Evolutionary conservation across 1,140 invertebrate species (phyloP), one percentile per base, ranked within the genome.

Genomic region (Phocides pigmalion): DNA sequence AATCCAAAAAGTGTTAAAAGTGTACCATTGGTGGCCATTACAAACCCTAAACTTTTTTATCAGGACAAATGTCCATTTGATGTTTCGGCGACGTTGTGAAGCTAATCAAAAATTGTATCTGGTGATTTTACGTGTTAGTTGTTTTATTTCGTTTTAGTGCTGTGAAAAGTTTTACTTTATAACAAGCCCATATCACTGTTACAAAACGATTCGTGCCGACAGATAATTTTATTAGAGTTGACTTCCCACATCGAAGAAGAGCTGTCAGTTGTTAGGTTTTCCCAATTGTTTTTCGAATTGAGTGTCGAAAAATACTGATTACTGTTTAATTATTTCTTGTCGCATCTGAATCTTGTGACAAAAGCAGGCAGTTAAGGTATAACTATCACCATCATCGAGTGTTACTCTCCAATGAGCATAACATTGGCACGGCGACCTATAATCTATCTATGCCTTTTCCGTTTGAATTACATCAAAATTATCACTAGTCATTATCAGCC

Each of bases 11-110:
- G 80, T 88, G 82, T 76, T 78, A 79, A 80, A 82, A 88, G 88
- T 90, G 88, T 88, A 86, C 81, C 84, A 90, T 87, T 88, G 88
- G 88, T 90, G 88, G 88, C 88, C 88, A 90, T 90, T 90, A 89
- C 88, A 89, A 90, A 89, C 87, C 82, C 85, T 88, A 89, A 90
- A 90, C 85, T 89, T 90, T 87, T 90, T 87, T 89, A 88, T 88
- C 88, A 82, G 87, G 76, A 88, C 84, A 86, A 90, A 90, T 90
- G 86, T 90, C 88, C 85, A 89, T 86, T 90, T 89, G 88, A 90
- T 90, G 86, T 90, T 90, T 90, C 85, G 88, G 88, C 88, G 87
- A 90, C 87, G 86, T 87, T 87, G 84, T 88, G 84, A 84, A 86
- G 74, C 80, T 82, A 83, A 81, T 84, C 76, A 76, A 79, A 84